These are phyloP conservation scores for Auanema sp. DNA, from an alignment of 2,888 invertebrate genomes.

Conservation along the genomic window DNA sequence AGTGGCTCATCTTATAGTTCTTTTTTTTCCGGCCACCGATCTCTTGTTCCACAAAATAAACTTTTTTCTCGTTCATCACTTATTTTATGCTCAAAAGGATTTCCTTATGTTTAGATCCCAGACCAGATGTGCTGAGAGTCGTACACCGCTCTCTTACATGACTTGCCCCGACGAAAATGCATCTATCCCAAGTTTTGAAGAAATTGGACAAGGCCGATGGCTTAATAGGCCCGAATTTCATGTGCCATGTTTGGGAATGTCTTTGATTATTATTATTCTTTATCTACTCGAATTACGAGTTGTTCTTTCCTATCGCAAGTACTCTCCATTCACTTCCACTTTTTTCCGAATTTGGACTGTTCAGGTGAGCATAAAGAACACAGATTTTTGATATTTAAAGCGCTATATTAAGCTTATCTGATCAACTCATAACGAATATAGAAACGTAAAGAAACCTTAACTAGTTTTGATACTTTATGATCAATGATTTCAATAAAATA, in stretches of 20 bases:
- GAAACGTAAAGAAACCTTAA: too few relatives aligned
- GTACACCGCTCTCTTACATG: background rate
- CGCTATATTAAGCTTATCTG: too few relatives aligned
- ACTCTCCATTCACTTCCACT: conserved; percentile 19
- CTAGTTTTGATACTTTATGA: too few relatives aligned
- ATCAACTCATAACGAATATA: too few relatives aligned
- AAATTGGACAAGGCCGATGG: conserved; percentile 11
- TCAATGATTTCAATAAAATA: too few relatives aligned
- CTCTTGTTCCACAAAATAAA: background rate
- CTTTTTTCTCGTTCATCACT: background rate
- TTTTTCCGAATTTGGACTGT: conserved; percentile 21
- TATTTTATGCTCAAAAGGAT: background rate
- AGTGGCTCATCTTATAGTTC: background rate
- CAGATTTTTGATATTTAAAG: too few relatives aligned
- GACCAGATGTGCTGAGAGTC: conserved; percentile 1
- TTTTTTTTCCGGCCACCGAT: background rate
- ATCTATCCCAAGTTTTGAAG: background rate
- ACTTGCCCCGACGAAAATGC: background rate
- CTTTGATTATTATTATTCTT: conserved; percentile 14
- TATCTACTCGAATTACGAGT: conserved; percentile 20
- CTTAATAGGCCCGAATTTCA: conserved; percentile 21
- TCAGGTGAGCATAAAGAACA: conserved; percentile 12
- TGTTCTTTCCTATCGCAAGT: conserved; percentile 15
- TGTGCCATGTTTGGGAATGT: conserved; percentile 19
- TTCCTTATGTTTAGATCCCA: background rate